These are phyloP conservation scores for Dasysyrphus tricinctus DNA, from an alignment of 2,888 invertebrate genomes.

Conservation along the genomic window DNA sequence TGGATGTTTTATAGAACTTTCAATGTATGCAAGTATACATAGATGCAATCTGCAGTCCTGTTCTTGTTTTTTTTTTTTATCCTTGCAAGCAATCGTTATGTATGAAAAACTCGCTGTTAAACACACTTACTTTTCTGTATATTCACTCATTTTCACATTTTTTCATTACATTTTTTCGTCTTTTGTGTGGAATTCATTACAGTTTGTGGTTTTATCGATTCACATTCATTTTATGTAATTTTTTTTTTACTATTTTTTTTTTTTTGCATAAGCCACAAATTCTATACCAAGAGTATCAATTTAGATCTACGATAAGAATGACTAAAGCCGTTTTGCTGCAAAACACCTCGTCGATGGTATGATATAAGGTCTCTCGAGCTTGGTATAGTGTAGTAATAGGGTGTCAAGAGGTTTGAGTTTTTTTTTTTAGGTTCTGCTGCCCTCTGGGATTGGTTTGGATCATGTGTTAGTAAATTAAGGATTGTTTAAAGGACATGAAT, in stretches of 20 bases:
- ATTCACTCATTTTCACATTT: slow-evolving; percentile 32
- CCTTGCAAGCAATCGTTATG: slow-evolving; percentile 22
- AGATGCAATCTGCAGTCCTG: slow-evolving; percentile 35
- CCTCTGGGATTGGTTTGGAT: not conserved
- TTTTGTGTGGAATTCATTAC: slow-evolving; percentile 41
- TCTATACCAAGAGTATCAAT: slow-evolving; percentile 7
- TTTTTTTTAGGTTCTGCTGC: not conserved
- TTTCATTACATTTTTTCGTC: slow-evolving; percentile 12
- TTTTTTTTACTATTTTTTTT: not conserved
- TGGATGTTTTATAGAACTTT: slow-evolving; percentile 24
- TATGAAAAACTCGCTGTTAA: slow-evolving; percentile 24
- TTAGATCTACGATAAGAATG: slow-evolving; percentile 7
- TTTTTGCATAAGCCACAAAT: slow-evolving; percentile 9
- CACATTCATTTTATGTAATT: slow-evolving; percentile 18
- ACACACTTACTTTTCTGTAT: slow-evolving; percentile 35
- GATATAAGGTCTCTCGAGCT: not conserved
- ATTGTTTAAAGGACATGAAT: no score
- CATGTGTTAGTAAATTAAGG: not conserved
- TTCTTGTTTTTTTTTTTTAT: not conserved
- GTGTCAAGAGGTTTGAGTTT: not conserved
- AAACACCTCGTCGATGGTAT: slow-evolving; percentile 20
- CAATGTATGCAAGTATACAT: not conserved
- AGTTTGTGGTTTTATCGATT: slow-evolving; percentile 41
- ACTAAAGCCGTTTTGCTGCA: slow-evolving; percentile 4
- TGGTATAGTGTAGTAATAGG: not conserved